Percentiles rank a stretch among this genome's conserved stretches.
These are phyloP conservation scores for Trileptium ribeirensis DNA, from an alignment of 2,888 invertebrate genomes.

Conservation along the genomic window DNA sequence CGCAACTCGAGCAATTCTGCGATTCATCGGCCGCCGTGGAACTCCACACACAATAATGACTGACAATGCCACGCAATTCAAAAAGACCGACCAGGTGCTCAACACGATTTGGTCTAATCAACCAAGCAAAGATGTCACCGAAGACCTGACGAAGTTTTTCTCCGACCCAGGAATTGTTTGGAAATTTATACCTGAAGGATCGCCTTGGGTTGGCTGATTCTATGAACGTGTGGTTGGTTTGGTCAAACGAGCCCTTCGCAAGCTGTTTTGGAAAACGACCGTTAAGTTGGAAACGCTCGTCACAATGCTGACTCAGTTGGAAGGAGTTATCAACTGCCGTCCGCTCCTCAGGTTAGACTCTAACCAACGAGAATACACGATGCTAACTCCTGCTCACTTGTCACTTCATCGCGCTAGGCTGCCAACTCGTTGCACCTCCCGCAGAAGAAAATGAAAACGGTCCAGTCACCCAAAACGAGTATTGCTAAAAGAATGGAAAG, in stretches of 20 bases:
- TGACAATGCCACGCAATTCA: background rate
- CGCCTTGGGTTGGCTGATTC: background rate
- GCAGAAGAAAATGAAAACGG: too few relatives aligned
- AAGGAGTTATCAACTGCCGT: background rate
- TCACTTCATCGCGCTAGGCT: background rate
- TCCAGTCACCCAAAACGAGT: too few relatives aligned
- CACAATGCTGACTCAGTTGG: background rate
- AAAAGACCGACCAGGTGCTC: background rate
- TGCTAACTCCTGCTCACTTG: background rate
- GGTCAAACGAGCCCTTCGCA: too few relatives aligned
- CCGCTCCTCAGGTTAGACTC: background rate
- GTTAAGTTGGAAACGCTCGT: background rate
- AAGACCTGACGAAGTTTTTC: background rate
- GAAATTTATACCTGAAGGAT: too few relatives aligned
- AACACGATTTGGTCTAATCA: background rate
- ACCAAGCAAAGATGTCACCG: background rate
- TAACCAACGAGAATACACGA: background rate
- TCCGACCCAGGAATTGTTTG: too few relatives aligned
- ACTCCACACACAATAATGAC: background rate
- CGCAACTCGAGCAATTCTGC: background rate
- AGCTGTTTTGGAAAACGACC: too few relatives aligned
- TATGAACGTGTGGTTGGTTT: slow-evolving; percentile 46
- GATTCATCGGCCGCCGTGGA: slow-evolving; percentile 7
- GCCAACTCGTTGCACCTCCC: too few relatives aligned
- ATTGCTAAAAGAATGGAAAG: too few relatives aligned